Evolutionary conservation across 2,113 vertebrate species (phyloP).

Genomic region (Oncorhynchus clarkii): DNA sequence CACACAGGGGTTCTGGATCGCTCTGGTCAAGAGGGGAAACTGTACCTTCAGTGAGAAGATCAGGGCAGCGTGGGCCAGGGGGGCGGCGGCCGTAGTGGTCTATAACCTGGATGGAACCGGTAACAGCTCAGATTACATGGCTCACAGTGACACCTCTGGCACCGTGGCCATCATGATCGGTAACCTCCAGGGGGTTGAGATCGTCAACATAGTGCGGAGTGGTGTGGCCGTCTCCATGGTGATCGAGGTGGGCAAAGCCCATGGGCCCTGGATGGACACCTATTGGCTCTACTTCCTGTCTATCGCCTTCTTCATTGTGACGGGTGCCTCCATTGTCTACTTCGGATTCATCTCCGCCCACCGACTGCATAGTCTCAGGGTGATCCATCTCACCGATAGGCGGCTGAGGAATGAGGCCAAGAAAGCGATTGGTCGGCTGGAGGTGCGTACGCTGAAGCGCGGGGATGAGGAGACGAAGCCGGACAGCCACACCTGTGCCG

Average conservation of each 20-base stretch:
- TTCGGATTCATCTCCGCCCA: conserved; percentile 65
- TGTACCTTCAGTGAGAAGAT: conserved; percentile 87
- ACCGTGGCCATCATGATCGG: conserved; percentile 68
- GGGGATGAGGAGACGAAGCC: conserved; percentile 83
- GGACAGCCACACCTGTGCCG: conserved; percentile 83
- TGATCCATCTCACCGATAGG: conserved; percentile 63
- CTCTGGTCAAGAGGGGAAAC: conserved; percentile 85
- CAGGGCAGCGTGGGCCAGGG: conserved; percentile 60
- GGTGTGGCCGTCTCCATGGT: conserved; percentile 51
- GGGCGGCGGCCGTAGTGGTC: conserved; percentile 82
- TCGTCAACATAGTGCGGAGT: conserved; percentile 44
- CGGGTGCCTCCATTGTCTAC: conserved; percentile 63
- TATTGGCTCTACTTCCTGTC: conserved; percentile 74
- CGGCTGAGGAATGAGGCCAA: conserved; percentile 83
- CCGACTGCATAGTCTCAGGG: conserved; percentile 52
- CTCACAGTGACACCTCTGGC: conserved; percentile 18
- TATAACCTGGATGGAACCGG: conserved; percentile 75
- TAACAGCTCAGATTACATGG: conserved; percentile 72
- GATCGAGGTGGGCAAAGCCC: conserved; percentile 45
- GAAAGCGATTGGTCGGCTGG: conserved; percentile 82
- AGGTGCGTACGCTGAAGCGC: conserved; percentile 82
- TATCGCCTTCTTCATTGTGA: conserved; percentile 71
- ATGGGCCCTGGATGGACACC: conserved; percentile 59
- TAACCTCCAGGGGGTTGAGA: conserved; percentile 56
- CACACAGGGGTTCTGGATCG: conserved; percentile 75